Percentiles rank a stretch among this genome's conserved stretches.
Conservation (phyloP, 1,140 invertebrate species). For the Coenobita brevimanus region DNA sequence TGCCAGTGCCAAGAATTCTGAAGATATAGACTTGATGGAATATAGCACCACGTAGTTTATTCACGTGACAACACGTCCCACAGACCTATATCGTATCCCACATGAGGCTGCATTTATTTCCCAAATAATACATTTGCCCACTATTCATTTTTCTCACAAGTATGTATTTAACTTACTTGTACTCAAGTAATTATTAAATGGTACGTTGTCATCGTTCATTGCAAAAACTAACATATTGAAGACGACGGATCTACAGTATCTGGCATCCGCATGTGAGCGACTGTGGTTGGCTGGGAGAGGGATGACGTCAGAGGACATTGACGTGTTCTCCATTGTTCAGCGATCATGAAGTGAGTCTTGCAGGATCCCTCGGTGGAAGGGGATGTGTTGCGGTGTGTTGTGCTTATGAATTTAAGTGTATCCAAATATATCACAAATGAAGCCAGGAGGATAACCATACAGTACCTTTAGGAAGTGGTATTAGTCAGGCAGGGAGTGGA, state of each 20-base stretch:
- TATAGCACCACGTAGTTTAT: too few species aligned
- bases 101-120: too few species aligned
- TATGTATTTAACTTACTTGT: too few species aligned
- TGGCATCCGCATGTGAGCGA: neutral
- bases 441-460: constrained; percentile 59
- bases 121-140: too few species aligned
- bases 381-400: constrained; percentile 51
- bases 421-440: constrained; percentile 45
- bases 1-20: too few species aligned
- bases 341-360: constrained; percentile 62
- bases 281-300: constrained; percentile 48
- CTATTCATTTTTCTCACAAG: too few species aligned
- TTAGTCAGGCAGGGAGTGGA: neutral
- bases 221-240: too few species aligned
- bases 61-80: too few species aligned
- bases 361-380: constrained; percentile 59
- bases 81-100: too few species aligned
- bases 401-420: constrained; percentile 57
- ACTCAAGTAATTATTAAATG: too few species aligned
- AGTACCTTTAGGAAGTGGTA: constrained; percentile 55
- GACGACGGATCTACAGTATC: neutral
- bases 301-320: constrained; percentile 70
- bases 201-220: too few species aligned
- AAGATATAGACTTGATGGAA: too few species aligned
- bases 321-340: constrained; percentile 70